A percentile compares a stretch with the other conserved stretches of the same genome.
These are phyloP conservation scores for Hemicentrotus pulcherrimus DNA, from an alignment of 35 echinoderm and acorn worm genomes.

Conservation along the genomic window DNA sequence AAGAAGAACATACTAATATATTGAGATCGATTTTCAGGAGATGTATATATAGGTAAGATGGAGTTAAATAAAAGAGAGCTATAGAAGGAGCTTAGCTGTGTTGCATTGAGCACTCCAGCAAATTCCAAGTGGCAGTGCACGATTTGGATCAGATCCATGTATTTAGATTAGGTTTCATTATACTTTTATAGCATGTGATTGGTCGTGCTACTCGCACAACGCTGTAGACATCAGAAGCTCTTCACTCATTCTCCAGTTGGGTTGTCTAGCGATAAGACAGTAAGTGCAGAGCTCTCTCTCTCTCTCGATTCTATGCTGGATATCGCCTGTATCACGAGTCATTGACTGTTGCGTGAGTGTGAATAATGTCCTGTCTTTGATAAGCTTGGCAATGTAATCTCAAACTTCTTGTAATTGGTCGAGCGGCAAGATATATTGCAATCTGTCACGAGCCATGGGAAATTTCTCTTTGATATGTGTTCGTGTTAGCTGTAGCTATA, in stretches of 20 bases:
- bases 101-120: neutral
- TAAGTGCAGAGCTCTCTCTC: neutral
- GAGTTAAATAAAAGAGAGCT: too few species aligned
- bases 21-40: neutral
- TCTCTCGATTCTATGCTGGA: neutral
- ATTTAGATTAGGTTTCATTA: neutral
- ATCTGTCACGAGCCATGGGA: neutral
- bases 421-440: neutral
- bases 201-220: neutral
- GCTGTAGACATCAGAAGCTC: neutral
- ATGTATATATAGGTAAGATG: neutral
- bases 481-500: neutral
- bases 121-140: neutral
- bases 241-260: neutral
- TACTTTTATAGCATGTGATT: neutral
- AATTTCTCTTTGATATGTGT: neutral
- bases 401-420: neutral
- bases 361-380: neutral
- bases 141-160: neutral
- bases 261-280: neutral
- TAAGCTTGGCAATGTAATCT: neutral
- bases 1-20: neutral
- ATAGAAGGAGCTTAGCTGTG: neutral
- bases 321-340: neutral
- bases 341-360: neutral